These are phyloP conservation scores for Emberiza fucata DNA, from an alignment of 2,113 vertebrate genomes.

Conservation along the genomic window DNA sequence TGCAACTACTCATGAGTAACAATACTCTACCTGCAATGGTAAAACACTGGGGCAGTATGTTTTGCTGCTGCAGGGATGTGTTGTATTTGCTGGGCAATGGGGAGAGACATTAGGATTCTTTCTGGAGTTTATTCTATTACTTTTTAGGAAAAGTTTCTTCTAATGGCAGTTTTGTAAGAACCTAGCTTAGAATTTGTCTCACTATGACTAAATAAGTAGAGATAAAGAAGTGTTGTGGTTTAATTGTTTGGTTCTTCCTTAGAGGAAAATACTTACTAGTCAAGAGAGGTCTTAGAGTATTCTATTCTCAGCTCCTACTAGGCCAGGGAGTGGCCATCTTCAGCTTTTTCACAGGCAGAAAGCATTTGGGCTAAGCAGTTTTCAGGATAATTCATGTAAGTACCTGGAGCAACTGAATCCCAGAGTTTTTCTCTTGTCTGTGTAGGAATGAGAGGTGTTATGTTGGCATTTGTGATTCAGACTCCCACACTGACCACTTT, in stretches of 20 bases:
- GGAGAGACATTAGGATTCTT: not conserved
- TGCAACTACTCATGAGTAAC: not conserved
- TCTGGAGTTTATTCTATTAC: not conserved
- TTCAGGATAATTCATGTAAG: not conserved
- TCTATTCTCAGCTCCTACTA: not conserved
- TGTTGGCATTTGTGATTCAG: not conserved
- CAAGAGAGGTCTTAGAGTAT: not conserved
- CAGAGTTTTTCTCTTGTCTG: not conserved
- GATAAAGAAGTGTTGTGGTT: not conserved
- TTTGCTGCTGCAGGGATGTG: not conserved
- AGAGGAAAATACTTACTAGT: not conserved
- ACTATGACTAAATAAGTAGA: not conserved
- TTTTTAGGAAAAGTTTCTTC: not conserved
- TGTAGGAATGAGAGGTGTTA: not conserved
- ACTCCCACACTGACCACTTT: not conserved
- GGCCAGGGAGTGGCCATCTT: not conserved
- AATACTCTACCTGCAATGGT: not conserved
- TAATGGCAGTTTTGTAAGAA: not conserved
- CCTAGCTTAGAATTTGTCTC: not conserved
- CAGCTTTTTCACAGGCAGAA: not conserved
- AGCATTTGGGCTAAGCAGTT: not conserved
- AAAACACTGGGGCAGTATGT: rapidly evolving
- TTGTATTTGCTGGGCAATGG: not conserved
- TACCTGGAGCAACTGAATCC: not conserved
- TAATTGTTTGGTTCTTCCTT: not conserved